Conservation (phyloP, 1,140 invertebrate genomes). For the Brachionus sp. region DNA sequence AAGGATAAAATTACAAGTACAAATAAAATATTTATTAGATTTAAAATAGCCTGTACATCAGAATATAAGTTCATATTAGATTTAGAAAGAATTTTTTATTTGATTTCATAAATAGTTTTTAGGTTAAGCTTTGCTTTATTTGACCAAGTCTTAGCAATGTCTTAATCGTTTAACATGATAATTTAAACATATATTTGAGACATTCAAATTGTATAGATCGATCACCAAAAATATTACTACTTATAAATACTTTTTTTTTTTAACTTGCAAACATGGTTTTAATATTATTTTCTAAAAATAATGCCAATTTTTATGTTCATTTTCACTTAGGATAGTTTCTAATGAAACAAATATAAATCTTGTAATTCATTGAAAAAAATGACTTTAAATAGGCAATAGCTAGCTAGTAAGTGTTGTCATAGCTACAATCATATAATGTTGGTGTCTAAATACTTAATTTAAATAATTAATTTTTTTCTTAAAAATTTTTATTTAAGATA, state of each 20-base stretch:
- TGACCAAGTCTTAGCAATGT: slow-evolving; percentile 12
- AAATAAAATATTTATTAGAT: slow-evolving; percentile 7
- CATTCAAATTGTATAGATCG: not conserved
- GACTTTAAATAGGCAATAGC: not conserved
- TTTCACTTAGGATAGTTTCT: not conserved
- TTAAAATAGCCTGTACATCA: not conserved
- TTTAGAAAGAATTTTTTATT: not conserved
- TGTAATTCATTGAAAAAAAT: not conserved
- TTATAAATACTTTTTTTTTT: not conserved
- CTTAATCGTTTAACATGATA: not conserved
- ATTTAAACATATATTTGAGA: not conserved
- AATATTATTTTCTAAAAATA: not conserved
- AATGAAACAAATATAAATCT: not conserved
- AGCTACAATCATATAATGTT: slow-evolving; percentile 30
- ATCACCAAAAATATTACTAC: not conserved
- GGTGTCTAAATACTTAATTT: not conserved
- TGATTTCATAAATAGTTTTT: not conserved
- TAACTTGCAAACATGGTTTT: not conserved
- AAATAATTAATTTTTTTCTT: not conserved
- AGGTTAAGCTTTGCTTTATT: slow-evolving; percentile 29
- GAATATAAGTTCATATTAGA: not conserved
- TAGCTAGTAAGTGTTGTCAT: not conserved
- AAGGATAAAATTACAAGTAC: slow-evolving; percentile 9
- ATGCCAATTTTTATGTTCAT: not conserved
- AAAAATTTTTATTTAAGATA: not conserved